Evolutionary conservation across 2,888 invertebrate genomes (phyloP), one percentile per base, ranked within the genome.

Genomic region (Nycteola revayana): DNA sequence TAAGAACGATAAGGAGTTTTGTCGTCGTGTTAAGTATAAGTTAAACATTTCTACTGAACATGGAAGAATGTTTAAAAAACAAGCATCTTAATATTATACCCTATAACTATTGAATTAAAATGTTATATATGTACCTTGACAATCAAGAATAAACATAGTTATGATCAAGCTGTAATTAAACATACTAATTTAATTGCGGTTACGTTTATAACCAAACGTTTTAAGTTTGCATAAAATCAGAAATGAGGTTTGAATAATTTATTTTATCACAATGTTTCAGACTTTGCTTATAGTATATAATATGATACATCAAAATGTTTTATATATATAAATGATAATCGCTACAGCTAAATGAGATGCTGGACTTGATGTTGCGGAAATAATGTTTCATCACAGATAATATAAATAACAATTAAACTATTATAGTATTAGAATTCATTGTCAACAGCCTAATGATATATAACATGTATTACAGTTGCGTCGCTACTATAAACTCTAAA

Each of bases 241-340:
- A 58, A 57, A 60, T 60, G 64, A 48, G 66, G 65, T 68, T 63
- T 66, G 63, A 71, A 69, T 66, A 74, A 72, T 70, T 72, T 72
- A 66, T 55, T 56, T 60, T 80, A 82, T 79, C 79, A 79, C 80
- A 72, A 66, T 66, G 51, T 66, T 63, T 77, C 73, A 77, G 76
- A 78, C 78, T 76, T 76, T 64, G 54, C 69, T 71, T 72, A 77
- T 10, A 55, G 46, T 49, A 54, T n/a, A 50, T 41, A 59, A 50
- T 53, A 58, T 50, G 53, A 63, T 57, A 62, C 56, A 62, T 59
- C 53, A 62, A 59, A 58, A 56, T 56, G 44, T 61, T 67, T 61
- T 57, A 57, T 61, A 67, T 55, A 64, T 57, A 54, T 53, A 57
- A 64, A 61, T 42, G 55, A 61, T 60, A 60, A 62, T 55, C 45